Percentiles rank a stretch among this genome's conserved stretches.
Conservation (phyloP, 1,140 invertebrate species). For the Doryteuthis pealeii region DNA sequence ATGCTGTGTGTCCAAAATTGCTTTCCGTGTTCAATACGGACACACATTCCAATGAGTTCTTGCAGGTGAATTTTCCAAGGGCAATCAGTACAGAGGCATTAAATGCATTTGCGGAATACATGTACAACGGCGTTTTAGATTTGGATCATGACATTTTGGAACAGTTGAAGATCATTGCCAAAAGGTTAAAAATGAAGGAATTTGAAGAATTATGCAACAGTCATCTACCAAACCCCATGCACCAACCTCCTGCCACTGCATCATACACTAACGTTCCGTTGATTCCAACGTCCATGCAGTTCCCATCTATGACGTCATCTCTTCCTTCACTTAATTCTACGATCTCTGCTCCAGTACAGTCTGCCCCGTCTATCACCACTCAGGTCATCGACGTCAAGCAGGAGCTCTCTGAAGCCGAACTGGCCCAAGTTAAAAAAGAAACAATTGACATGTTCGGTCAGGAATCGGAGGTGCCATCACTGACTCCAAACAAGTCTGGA, state of each 20-base stretch:
- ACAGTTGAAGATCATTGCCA: slow-evolving; percentile 1
- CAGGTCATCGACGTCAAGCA: background rate
- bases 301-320: background rate
- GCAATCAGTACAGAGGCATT: background rate
- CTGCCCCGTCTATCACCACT: background rate
- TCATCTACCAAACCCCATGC: background rate
- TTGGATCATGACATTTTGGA: background rate
- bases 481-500: background rate
- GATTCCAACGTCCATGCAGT: background rate
- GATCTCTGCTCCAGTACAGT: background rate
- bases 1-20: background rate
- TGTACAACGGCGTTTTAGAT: slow-evolving; percentile 3
- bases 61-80: background rate
- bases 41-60: background rate
- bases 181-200: background rate
- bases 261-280: background rate
- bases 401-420: background rate
- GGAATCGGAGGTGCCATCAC: background rate
- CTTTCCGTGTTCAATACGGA: background rate
- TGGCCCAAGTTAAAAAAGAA: background rate
- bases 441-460: background rate
- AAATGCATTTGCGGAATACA: slow-evolving; percentile 5
- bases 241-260: background rate
- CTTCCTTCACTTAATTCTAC: too few species aligned
- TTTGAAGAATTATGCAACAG: background rate